Conservation (phyloP, 2,113 vertebrate species). For the Oryctolagus cuniculus region mOryCun1.1 NC_091432.1:192214001-192214500, state of each 20-base stretch:
- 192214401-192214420: background rate
- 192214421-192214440: background rate
- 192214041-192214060: too few species aligned
- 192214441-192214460: background rate
- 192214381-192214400: background rate
- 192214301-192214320: background rate
- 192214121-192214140: too few species aligned
- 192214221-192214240: too few species aligned
- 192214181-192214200: too few species aligned
- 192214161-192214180: too few species aligned
- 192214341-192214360: background rate
- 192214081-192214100: too few species aligned
- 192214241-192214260: background rate
- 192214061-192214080: too few species aligned
- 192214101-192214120: too few species aligned
- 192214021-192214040: too few species aligned
- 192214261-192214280: background rate
- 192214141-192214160: too few species aligned
- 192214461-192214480: background rate
- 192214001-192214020: too few species aligned
- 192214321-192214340: background rate
- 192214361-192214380: background rate
- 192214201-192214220: too few species aligned
- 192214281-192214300: background rate
- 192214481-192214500: background rate